Percentiles rank a stretch among this genome's conserved stretches.
phyloP scores from a whole-genome alignment of 1,140 invertebrate species.

The Drosophila ananassae region DNA sequence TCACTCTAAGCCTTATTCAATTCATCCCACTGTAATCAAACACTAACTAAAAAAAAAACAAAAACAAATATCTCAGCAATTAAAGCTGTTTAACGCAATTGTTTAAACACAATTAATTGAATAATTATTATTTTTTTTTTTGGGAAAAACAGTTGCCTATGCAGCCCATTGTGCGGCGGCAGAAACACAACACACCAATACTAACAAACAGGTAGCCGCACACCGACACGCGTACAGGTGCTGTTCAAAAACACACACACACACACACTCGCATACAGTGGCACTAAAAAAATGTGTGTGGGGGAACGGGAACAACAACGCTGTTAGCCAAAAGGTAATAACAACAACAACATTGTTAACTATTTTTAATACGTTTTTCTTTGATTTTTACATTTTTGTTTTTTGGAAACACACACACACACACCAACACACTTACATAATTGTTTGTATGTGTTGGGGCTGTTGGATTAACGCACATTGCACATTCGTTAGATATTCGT shows the following conservation, averaged over 20 bases:
- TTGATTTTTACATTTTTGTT: conserved; percentile 2
- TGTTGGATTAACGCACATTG: conserved; percentile 59
- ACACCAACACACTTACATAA: conserved; percentile 74
- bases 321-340: conserved; percentile 55
- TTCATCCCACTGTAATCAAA: conserved; percentile 3
- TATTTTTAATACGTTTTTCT: conserved; percentile 21
- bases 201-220: conserved; percentile 11
- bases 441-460: conserved; percentile 62
- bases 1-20: too few species aligned
- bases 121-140: conserved; percentile 1
- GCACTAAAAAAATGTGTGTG: conserved; percentile 57
- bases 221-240: conserved; percentile 41
- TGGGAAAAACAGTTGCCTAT: background rate
- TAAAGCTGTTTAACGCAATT: background rate
- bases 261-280: conserved; percentile 14
- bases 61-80: conserved; percentile 5
- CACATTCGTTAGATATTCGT: conserved; percentile 37
- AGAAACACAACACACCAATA: conserved; percentile 21
- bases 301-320: conserved; percentile 74
- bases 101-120: conserved; percentile 1
- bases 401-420: conserved; percentile 41
- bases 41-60: conserved; percentile 11
- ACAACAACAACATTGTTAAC: conserved; percentile 44
- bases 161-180: conserved; percentile 27
- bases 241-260: conserved; percentile 20